phyloP scores from a whole-genome alignment of 2,113 vertebrate genomes.

The Loxodonta africana region DNA sequence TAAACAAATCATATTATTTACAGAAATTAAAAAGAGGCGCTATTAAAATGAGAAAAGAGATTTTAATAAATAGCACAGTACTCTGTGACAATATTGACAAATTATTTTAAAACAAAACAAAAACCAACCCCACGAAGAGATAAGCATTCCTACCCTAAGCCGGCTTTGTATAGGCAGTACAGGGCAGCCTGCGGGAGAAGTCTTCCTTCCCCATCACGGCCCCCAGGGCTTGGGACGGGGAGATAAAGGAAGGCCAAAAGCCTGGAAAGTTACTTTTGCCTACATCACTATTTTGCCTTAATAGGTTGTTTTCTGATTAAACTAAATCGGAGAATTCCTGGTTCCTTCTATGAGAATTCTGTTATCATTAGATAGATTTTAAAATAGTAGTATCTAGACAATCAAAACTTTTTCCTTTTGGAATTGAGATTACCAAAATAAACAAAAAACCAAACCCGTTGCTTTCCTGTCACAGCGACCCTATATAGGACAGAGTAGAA shows the following conservation, averaged over 20 bases:
- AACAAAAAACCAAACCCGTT: background rate
- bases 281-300: background rate
- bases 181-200: fast-evolving
- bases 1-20: constrained; percentile 7
- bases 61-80: background rate
- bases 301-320: background rate
- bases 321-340: background rate
- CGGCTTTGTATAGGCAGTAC: background rate
- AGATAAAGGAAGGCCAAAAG: background rate
- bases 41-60: constrained; percentile 2
- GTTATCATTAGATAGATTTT: background rate
- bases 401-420: background rate
- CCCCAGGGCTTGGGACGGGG: fast-evolving
- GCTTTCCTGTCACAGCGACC: too few species aligned
- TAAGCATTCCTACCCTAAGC: background rate
- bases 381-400: background rate
- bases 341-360: background rate
- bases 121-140: background rate
- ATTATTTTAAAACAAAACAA: background rate
- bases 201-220: fast-evolving
- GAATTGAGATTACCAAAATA: background rate
- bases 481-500: too few species aligned
- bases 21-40: constrained; percentile 20
- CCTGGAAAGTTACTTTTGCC: background rate
- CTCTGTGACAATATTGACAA: background rate